Conservation (phyloP, 2,888 invertebrate genomes). For the Gasteruption jaculator region DNA sequence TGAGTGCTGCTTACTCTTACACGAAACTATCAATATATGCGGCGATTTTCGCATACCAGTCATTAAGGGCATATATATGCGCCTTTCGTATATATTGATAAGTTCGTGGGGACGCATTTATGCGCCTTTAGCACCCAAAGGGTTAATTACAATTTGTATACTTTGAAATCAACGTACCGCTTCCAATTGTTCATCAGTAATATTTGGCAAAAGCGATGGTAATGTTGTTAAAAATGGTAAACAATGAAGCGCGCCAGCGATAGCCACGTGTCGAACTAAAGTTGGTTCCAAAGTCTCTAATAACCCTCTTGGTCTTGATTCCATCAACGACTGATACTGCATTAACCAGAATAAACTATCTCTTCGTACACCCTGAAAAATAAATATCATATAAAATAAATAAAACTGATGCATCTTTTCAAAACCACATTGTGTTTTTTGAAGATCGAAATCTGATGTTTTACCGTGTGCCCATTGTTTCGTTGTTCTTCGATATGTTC, state of each 20-base stretch:
- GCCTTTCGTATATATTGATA: too few species aligned
- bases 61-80: too few species aligned
- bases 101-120: too few species aligned
- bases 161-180: conserved; percentile 40
- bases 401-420: too few species aligned
- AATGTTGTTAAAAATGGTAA: conserved; percentile 66
- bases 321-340: conserved; percentile 79
- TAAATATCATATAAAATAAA: conserved; percentile 2
- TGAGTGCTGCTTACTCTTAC: too few species aligned
- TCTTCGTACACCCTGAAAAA: conserved; percentile 33
- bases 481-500: conserved; percentile 65
- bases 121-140: too few species aligned
- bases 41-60: too few species aligned
- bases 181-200: conserved; percentile 58
- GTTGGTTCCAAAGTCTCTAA: conserved; percentile 64
- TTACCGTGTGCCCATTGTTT: conserved; percentile 23
- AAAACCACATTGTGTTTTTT: too few species aligned
- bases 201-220: conserved; percentile 50
- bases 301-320: conserved; percentile 67
- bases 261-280: conserved; percentile 65
- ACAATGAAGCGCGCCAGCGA: conserved; percentile 71
- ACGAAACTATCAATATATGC: too few species aligned
- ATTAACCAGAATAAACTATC: conserved; percentile 63
- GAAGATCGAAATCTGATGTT: too few species aligned
- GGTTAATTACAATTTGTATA: too few species aligned